These are phyloP conservation scores for Aleiodes sp. DNA, from an alignment of 1,140 invertebrate genomes.

Conservation along the genomic window DNA sequence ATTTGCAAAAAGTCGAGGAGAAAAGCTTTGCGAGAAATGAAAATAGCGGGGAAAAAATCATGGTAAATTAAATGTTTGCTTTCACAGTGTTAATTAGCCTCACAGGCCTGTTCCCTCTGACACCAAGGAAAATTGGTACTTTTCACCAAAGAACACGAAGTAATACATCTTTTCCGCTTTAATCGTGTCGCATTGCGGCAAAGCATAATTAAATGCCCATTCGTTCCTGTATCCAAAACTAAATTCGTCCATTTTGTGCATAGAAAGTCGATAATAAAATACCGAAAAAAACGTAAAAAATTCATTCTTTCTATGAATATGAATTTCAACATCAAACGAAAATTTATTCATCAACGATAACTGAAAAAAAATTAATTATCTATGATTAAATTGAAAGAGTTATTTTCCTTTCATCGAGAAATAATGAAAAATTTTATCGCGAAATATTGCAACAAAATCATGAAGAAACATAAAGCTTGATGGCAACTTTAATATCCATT, in stretches of 20 bases:
- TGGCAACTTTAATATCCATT: too few relatives aligned
- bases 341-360: too few relatives aligned
- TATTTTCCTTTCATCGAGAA: too few relatives aligned
- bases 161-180: constrained; percentile 31
- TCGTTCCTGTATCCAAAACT: not conserved
- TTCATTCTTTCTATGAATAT: too few relatives aligned
- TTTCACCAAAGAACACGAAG: not conserved
- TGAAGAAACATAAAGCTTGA: too few relatives aligned
- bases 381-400: too few relatives aligned
- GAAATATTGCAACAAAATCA: too few relatives aligned
- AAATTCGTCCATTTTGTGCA: not conserved
- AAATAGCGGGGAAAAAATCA: not conserved
- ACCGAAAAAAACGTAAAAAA: too few relatives aligned
- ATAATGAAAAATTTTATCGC: too few relatives aligned
- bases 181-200: constrained; percentile 36
- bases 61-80: not conserved
- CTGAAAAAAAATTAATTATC: too few relatives aligned
- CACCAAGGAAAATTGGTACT: not conserved
- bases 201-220: constrained; percentile 35
- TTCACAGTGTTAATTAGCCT: not conserved
- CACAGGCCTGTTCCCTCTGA: not conserved
- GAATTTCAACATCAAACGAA: too few relatives aligned
- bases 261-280: not conserved
- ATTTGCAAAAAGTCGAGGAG: not conserved
- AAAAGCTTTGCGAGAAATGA: not conserved